These are phyloP conservation scores for Chaetops frenatus DNA, from an alignment of 2,113 vertebrate species.

Conservation along the genomic window DNA sequence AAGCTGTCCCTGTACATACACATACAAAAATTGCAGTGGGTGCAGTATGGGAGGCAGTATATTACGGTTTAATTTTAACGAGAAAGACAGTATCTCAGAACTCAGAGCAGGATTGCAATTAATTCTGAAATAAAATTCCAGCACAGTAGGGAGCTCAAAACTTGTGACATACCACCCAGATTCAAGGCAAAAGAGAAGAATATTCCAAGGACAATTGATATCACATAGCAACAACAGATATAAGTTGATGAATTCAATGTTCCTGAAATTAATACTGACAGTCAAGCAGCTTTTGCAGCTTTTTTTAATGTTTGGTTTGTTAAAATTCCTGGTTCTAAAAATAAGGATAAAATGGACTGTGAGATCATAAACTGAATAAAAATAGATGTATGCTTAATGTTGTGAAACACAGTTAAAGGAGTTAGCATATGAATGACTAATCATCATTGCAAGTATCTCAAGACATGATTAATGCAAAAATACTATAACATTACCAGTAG, in stretches of 20 bases:
- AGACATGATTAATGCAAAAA: neutral
- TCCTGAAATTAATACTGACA: neutral
- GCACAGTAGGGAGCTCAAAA: neutral
- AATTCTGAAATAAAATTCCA: neutral
- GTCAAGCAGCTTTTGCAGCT: neutral
- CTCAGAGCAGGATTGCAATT: neutral
- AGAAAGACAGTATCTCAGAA: neutral
- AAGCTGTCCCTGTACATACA: fast-evolving
- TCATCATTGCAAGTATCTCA: neutral
- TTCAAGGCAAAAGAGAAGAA: neutral
- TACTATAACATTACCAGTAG: neutral
- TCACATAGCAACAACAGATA: neutral
- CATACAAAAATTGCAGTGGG: neutral
- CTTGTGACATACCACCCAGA: neutral
- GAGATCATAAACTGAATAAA: neutral
- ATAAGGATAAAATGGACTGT: neutral
- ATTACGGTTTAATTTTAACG: neutral
- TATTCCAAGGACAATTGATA: neutral
- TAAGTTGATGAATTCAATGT: neutral
- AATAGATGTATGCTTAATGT: neutral
- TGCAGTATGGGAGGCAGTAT: neutral
- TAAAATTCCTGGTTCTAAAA: slow-evolving; percentile 2
- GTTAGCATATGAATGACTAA: slow-evolving; percentile 13
- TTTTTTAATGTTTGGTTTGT: neutral
- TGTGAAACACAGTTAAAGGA: neutral